Conservation (phyloP, 2,888 invertebrate genomes). For the Synanthedon formicaeformis region DNA sequence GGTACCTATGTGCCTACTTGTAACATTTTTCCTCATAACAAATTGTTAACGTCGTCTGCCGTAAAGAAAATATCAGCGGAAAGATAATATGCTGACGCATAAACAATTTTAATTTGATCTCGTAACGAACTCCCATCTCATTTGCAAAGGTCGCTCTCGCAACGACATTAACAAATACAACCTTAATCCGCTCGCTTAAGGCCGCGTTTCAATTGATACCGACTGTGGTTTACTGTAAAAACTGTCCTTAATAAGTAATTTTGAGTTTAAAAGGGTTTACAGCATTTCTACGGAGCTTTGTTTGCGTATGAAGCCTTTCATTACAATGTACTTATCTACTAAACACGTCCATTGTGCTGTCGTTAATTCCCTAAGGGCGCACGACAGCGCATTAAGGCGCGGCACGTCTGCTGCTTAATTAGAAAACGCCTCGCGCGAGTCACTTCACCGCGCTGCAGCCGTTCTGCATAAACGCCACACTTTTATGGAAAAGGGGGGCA, state of each 20-base stretch:
- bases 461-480: background rate
- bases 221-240: conserved; percentile 20
- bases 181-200: conserved; percentile 10
- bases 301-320: background rate
- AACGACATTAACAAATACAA: no score
- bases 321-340: no score
- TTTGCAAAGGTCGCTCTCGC: conserved; percentile 8
- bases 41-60: background rate
- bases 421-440: background rate
- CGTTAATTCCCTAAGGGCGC: no score
- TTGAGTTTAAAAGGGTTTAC: conserved; percentile 8
- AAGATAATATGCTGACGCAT: conserved; percentile 12
- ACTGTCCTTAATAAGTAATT: conserved; percentile 17
- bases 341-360: no score
- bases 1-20: no score
- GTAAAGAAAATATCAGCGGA: background rate
- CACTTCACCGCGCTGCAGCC: background rate
- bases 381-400: background rate
- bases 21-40: no score
- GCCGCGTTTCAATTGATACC: conserved; percentile 20
- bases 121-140: conserved; percentile 24
- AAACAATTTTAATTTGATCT: conserved; percentile 29
- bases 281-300: conserved; percentile 6
- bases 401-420: background rate
- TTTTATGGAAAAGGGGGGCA: background rate